Base-by-base conservation (phyloP, 2,797 vertebrate genomes). In the Onychomys arenicola region DNA sequence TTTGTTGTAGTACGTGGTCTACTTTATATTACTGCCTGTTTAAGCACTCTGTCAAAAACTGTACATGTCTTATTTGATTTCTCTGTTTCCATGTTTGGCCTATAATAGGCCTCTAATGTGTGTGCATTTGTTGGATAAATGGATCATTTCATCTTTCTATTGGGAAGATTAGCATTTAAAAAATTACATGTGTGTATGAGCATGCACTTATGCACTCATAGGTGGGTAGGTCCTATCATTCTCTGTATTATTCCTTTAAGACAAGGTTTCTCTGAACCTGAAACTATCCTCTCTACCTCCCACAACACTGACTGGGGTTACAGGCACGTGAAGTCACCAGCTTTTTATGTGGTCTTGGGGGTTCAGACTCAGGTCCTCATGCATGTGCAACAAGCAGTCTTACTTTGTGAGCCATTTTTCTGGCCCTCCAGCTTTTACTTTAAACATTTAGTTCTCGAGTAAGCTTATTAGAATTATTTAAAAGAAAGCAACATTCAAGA, bases 11-110 rank as follows among this genome's bases (percentile, higher is more conserved):
- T 84, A n/a, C 5, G 9, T 52, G 32, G 29, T 69, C 59, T 81
- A 32, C 34, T 89, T 91, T 81, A 57, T 92, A 27, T 67, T 96
- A 83, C 11, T 90, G 57, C 37, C 89, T 34, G 6, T 37, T 95
- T 95, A 91, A 90, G 49, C 32, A 9, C 69, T 49, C 75, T 94
- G 29, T 52, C 81, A 77, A 77, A 46, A n/a, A 90, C 80, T 94
- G 61, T 85, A 32, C 81, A 65, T 94, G 77, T 89, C 67, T 78
- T 85, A 96, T 52, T 49, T 69, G 29, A 25, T 40, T 73, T 73
- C 71, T 94, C 96, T 89, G 32, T 96, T 95, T 61, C 59, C 69
- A n/a, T 95, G 49, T 96, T 86, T 94, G 40, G 59, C 59, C 83
- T 17, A 14, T 63, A 84, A 59, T 95, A 93, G 34, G 9, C 21